phyloP scores from a whole-genome alignment of 2,113 vertebrate species.

The Tetraodon nigroviridis region DNA sequence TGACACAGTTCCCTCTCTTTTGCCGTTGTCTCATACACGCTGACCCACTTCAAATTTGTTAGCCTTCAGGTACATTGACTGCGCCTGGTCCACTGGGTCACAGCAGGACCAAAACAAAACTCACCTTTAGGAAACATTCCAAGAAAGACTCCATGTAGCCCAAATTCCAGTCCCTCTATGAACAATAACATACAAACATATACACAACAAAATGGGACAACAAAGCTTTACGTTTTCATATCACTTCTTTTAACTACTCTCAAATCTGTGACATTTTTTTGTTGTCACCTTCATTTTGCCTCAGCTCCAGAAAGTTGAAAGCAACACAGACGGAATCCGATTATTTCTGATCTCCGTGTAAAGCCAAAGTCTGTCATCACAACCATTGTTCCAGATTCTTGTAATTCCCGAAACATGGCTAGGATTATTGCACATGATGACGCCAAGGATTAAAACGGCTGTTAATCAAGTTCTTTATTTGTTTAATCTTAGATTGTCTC shows the following conservation, averaged over 20 bases:
- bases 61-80: constrained; percentile 56
- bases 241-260: no score
- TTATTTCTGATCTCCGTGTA: constrained; percentile 16
- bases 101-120: constrained; percentile 59
- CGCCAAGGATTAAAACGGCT: not conserved
- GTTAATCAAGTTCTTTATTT: not conserved
- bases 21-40: constrained; percentile 30
- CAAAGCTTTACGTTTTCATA: not conserved
- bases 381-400: constrained; percentile 15
- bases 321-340: constrained; percentile 6
- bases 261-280: constrained; percentile 7
- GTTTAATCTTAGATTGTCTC: not conserved
- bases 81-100: constrained; percentile 56
- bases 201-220: no score
- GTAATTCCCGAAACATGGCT: constrained; percentile 3
- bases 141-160: constrained; percentile 45
- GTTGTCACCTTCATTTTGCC: constrained; percentile 29
- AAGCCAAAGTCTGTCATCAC: constrained; percentile 30
- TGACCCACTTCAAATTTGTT: constrained; percentile 66
- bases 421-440: constrained; percentile 7
- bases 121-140: constrained; percentile 38
- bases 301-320: constrained; percentile 33
- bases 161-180: constrained; percentile 55
- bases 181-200: no score
- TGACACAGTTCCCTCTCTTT: constrained; percentile 57